Evolutionary conservation across 2,113 vertebrate species (phyloP).

Genomic region (Gadus macrocephalus): DNA sequence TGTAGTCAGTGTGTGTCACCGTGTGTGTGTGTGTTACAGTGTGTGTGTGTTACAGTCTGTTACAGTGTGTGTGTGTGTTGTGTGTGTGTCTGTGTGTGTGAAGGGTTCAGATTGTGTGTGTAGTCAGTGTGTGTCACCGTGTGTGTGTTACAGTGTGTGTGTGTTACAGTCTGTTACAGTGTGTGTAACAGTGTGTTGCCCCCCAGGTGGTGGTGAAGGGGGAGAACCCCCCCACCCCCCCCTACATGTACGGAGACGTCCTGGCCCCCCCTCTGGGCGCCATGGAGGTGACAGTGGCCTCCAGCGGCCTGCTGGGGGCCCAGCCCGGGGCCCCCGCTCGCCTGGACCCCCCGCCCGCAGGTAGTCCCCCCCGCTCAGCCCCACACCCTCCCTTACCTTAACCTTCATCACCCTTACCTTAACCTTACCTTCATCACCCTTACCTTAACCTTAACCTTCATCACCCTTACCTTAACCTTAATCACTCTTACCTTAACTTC

Average conservation of each 20-base stretch:
- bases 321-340: too few relatives aligned
- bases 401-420: too few relatives aligned
- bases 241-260: conserved; percentile 81
- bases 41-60: too few relatives aligned
- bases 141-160: too few relatives aligned
- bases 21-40: neutral
- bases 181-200: too few relatives aligned
- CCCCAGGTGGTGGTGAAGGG: conserved; percentile 72
- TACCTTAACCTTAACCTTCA: too few relatives aligned
- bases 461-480: too few relatives aligned
- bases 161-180: too few relatives aligned
- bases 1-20: too few relatives aligned
- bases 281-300: conserved; percentile 74
- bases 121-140: neutral
- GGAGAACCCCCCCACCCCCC: conserved; percentile 81
- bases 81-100: neutral
- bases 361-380: conserved; percentile 2
- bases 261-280: conserved; percentile 70
- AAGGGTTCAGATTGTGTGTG: too few relatives aligned
- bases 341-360: conserved; percentile 43
- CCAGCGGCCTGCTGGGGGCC: conserved; percentile 12
- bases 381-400: neutral
- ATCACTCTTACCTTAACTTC: too few relatives aligned
- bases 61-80: neutral
- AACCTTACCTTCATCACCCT: too few relatives aligned